Conservation (phyloP, 2,113 vertebrate species). For the Neolamprologus ventralis region DNA sequence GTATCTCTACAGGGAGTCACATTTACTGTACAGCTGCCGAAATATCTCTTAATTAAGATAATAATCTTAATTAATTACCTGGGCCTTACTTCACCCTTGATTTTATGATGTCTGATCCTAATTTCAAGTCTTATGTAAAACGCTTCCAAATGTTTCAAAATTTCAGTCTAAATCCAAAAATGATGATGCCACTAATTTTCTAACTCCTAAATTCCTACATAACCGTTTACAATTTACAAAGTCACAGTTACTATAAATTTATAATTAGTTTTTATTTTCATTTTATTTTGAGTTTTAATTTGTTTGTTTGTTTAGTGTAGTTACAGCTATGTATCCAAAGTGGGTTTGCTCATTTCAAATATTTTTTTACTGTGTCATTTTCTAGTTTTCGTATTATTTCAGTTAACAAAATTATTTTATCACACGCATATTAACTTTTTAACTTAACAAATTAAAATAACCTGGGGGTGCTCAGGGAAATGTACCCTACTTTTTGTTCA, state of each 20-base stretch:
- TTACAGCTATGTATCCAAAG: rapidly evolving
- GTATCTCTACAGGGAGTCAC: neutral
- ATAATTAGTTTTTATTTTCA: rapidly evolving
- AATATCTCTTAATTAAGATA: rapidly evolving
- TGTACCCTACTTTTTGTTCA: neutral
- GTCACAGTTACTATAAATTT: rapidly evolving
- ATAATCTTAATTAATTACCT: neutral
- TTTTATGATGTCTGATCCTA: rapidly evolving
- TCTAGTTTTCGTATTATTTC: neutral
- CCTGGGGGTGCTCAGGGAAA: neutral
- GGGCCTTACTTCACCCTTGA: neutral
- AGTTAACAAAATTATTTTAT: neutral
- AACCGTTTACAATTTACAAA: neutral
- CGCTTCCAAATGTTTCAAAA: neutral
- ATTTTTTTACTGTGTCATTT: neutral
- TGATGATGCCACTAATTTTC: neutral
- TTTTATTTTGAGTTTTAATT: neutral
- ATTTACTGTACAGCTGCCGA: rapidly evolving
- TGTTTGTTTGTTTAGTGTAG: neutral
- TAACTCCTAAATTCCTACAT: neutral
- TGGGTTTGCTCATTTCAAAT: neutral
- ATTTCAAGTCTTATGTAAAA: neutral
- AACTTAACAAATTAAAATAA: neutral
- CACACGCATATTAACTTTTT: neutral
- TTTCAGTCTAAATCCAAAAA: rapidly evolving